Conservation (phyloP, 2,888 invertebrate genomes). For the Harpagoxenus sublaevis region DNA sequence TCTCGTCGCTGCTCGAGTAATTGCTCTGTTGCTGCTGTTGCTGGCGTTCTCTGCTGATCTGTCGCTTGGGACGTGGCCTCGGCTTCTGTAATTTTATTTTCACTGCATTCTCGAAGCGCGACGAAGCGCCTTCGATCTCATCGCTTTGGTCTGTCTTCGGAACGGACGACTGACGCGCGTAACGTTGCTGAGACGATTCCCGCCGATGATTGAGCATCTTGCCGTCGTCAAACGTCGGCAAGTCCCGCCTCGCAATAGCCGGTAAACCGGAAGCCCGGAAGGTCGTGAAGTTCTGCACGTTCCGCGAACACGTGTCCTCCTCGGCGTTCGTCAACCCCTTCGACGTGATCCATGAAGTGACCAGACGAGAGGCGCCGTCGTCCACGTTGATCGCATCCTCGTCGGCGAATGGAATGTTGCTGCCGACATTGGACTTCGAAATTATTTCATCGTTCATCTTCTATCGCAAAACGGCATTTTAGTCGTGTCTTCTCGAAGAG, state of each 20-base stretch:
- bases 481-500: conserved; percentile 51
- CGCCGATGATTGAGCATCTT: conserved; percentile 53
- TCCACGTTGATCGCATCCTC: conserved; percentile 70
- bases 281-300: conserved; percentile 58
- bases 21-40: conserved; percentile 72
- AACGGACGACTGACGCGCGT: conserved; percentile 50
- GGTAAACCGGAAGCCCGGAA: conserved; percentile 51
- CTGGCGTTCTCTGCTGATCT: conserved; percentile 68
- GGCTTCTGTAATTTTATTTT: conserved; percentile 74
- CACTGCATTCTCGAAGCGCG: conserved; percentile 76
- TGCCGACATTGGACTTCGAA: conserved; percentile 66
- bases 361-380: conserved; percentile 47
- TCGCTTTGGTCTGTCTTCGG: conserved; percentile 52
- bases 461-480: conserved; percentile 9
- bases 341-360: conserved; percentile 56
- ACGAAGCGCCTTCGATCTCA: conserved; percentile 68
- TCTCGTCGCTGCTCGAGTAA: conserved; percentile 81
- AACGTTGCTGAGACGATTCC: conserved; percentile 55
- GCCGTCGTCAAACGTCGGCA: conserved; percentile 10
- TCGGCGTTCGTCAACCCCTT: conserved; percentile 54
- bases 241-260: not conserved
- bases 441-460: conserved; percentile 76
- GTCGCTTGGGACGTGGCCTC: conserved; percentile 63
- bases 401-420: conserved; percentile 76
- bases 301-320: conserved; percentile 43